A percentile compares a stretch with the other conserved stretches of the same genome.
phyloP scores from a whole-genome alignment of 2,797 vertebrate species.

The Menidia menidia region DNA sequence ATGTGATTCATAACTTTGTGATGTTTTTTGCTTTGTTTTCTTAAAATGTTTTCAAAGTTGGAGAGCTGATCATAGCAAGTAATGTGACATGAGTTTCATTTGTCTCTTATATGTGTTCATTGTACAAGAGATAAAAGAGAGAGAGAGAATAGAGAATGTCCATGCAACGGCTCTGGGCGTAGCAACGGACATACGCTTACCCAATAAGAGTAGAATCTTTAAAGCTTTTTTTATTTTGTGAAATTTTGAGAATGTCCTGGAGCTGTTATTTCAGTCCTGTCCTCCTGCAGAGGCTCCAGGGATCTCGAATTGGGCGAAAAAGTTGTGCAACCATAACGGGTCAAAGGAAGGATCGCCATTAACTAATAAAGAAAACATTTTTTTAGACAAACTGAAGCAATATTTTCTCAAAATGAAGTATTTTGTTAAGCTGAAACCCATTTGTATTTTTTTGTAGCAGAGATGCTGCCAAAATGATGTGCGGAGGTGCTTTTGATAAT shows the following conservation, averaged over 20 bases:
- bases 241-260: constrained; percentile 39
- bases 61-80: neutral
- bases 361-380: constrained; percentile 27
- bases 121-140: neutral
- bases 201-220: constrained; percentile 12
- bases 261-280: constrained; percentile 17
- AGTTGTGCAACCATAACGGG: constrained; percentile 11
- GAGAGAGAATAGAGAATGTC: too few relatives aligned
- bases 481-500: constrained; percentile 34
- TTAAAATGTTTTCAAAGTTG: neutral
- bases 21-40: constrained; percentile 2
- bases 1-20: constrained; percentile 11
- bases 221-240: constrained; percentile 48
- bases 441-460: constrained; percentile 55
- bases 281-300: constrained; percentile 31
- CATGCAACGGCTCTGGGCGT: constrained; percentile 7
- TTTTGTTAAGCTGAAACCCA: constrained; percentile 45
- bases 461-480: constrained; percentile 44
- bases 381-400: constrained; percentile 19
- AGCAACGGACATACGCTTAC: neutral
- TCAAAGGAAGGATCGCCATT: constrained; percentile 38
- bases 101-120: constrained; percentile 6
- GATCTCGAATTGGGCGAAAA: constrained; percentile 21
- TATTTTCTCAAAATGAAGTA: constrained; percentile 46
- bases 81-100: constrained; percentile 4